Evolutionary conservation across 2,888 invertebrate species (phyloP).

Genomic region (Lottia gigantea): DNA sequence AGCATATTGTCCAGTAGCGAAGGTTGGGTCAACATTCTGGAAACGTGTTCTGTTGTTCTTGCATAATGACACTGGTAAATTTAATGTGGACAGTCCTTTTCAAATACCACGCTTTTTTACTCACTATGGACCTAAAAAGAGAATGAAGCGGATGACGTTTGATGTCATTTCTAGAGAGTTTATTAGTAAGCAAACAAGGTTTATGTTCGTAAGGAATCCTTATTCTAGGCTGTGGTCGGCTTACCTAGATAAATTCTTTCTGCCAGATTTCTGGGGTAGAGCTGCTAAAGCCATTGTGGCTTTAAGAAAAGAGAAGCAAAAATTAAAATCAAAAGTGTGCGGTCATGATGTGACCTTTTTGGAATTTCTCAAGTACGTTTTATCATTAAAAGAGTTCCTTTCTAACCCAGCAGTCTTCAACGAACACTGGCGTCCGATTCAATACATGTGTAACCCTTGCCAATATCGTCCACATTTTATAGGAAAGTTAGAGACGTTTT

Average conservation of each 20-base stretch:
- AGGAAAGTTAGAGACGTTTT: constrained; percentile 40
- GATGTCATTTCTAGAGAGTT: constrained; percentile 16
- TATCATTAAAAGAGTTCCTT: constrained; percentile 15
- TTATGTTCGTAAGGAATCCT: constrained; percentile 45
- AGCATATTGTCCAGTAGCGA: constrained; percentile 44
- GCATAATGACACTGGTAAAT: constrained; percentile 29
- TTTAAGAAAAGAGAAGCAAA: constrained; percentile 17
- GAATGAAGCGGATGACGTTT: constrained; percentile 12
- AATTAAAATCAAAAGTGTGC: constrained; percentile 27
- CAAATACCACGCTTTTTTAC: constrained; percentile 34
- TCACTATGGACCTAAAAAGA: constrained; percentile 25
- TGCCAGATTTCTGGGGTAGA: constrained; percentile 47
- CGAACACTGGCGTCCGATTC: constrained; percentile 47
- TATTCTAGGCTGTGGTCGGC: constrained; percentile 48
- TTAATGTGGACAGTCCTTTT: constrained; percentile 26
- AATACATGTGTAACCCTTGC: constrained; percentile 45
- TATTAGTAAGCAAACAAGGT: constrained; percentile 25
- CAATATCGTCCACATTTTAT: constrained; percentile 35
- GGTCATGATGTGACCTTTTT: constrained; percentile 45
- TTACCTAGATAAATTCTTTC: constrained; percentile 46
- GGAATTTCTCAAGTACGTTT: constrained; percentile 41
- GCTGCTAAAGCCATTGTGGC: constrained; percentile 32
- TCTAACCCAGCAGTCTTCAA: constrained; percentile 20
- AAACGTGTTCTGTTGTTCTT: constrained; percentile 40
- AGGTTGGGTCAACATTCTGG: constrained; percentile 50